Evolutionary conservation across 1,140 invertebrate species (phyloP), one percentile per base, ranked within the genome.

Genomic region (Drosophila rhopaloa): DNA sequence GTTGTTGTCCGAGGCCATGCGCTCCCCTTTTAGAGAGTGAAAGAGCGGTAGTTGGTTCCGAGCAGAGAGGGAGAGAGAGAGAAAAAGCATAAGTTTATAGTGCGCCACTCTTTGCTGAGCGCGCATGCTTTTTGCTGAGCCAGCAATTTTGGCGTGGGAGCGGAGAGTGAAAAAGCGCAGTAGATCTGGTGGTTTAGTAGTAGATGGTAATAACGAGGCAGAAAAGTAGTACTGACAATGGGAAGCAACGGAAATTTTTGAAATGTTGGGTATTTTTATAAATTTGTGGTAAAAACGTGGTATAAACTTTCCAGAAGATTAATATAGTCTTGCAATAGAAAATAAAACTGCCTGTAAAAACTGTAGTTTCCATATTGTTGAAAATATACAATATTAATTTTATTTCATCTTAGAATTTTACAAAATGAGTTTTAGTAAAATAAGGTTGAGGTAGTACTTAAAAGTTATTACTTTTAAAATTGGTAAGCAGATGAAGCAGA

Each of bases 1-100:
- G 86, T 80, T 88, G 81, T 86, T 83, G 79, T 74, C 44, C 51
- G 58, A 48, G 63, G 53, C 51, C 75, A 89, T 89, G 83, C 82
- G 82, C 83, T 56, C 47, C 40, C 38, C 27, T 29, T 48, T 27
- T 14, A 51, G 35, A 55, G 29, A 37, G 40, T 10, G 51, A 47
- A 11, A 24, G 53, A 38, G 19, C 5, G 27, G 6, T 35, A 44
- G 60, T 53, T 51, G 37, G 37, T 13, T 9, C 13, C 35, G 60
- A 41, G 14, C 16, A 9, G 50, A 13, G 37, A 32, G 29, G 2
- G 29, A 2, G 29, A 32, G 29, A 32, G 29, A 32, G 29, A 32
- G 24, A 24, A 24, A 24, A 24, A 67, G 41, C 19, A 24, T 27
- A 35, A 32, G 14, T 4, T 27, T 24, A 58, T 41, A 1, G 62